Percentiles rank a stretch among this genome's conserved stretches.
Conservation (phyloP, 2,797 vertebrate species). For the Lithobates sylvaticus region DNA sequence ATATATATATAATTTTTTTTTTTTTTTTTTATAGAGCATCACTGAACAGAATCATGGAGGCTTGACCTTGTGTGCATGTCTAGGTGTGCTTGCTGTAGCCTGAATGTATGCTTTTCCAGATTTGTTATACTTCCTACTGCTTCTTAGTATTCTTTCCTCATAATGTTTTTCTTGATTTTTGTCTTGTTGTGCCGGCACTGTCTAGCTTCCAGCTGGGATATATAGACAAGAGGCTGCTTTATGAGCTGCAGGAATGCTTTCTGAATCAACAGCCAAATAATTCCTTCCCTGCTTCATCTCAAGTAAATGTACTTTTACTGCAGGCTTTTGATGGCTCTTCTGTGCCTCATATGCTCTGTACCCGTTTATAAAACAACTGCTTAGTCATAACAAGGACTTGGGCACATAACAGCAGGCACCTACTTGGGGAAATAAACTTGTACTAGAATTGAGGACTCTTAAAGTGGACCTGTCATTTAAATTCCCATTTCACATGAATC, state of each 20-base stretch:
- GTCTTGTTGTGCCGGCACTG: conserved; percentile 50
- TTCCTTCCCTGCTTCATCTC: conserved; percentile 39
- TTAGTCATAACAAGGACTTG: conserved; percentile 19
- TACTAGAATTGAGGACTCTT: not conserved
- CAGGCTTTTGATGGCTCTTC: conserved; percentile 30
- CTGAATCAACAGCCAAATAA: conserved; percentile 57
- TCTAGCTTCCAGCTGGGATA: conserved; percentile 61
- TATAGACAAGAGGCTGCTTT: conserved; percentile 60
- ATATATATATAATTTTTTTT: not conserved
- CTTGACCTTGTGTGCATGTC: not conserved
- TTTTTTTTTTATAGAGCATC: not conserved
- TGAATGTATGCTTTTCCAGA: conserved; percentile 26
- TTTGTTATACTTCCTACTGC: conserved; percentile 27
- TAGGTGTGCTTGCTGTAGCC: not conserved
- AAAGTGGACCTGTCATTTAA: not conserved
- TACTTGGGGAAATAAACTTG: not conserved
- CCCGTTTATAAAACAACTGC: conserved; percentile 43
- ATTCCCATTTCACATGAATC: not conserved
- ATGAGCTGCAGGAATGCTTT: conserved; percentile 57
- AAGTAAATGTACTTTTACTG: conserved; percentile 40
- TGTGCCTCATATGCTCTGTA: conserved; percentile 23
- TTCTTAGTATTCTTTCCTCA: conserved; percentile 59
- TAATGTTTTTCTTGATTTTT: conserved; percentile 62
- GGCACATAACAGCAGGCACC: not conserved
- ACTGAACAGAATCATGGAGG: not conserved